Evolutionary conservation across 2,113 vertebrate species (phyloP).

Genomic region (Xyrauchen texanus): DNA sequence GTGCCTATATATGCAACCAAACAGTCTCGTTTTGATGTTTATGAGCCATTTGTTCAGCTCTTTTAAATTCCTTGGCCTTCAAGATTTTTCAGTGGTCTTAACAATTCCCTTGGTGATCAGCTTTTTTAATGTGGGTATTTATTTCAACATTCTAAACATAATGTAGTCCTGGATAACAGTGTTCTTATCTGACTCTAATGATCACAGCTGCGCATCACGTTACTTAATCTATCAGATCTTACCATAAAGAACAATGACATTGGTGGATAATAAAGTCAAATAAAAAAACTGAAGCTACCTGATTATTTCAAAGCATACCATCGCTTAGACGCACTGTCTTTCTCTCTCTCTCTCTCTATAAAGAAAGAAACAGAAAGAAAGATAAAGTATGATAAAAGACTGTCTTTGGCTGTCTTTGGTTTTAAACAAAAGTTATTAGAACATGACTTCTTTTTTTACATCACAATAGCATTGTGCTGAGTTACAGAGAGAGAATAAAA

Average conservation of each 20-base stretch:
- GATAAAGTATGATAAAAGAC: slow-evolving; percentile 39
- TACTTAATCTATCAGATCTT: slow-evolving; percentile 41
- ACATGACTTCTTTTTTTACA: slow-evolving; percentile 63
- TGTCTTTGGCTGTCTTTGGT: slow-evolving; percentile 65
- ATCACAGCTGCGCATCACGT: slow-evolving; percentile 24
- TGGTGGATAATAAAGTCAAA: slow-evolving; percentile 57
- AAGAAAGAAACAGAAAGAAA: neutral
- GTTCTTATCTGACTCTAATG: slow-evolving; percentile 50
- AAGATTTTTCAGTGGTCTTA: neutral
- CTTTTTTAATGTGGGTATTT: slow-evolving; percentile 58
- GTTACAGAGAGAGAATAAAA: slow-evolving; percentile 41
- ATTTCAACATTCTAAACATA: slow-evolving; percentile 55
- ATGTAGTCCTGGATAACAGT: slow-evolving; percentile 37
- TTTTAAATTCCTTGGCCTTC: slow-evolving; percentile 12
- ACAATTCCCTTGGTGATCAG: slow-evolving; percentile 38
- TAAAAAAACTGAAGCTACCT: slow-evolving; percentile 59
- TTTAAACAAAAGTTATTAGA: slow-evolving; percentile 66
- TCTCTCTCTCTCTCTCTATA: slow-evolving; percentile 26
- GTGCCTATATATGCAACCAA: neutral
- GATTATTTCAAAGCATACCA: slow-evolving; percentile 64
- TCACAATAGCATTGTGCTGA: slow-evolving; percentile 42
- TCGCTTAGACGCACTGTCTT: slow-evolving; percentile 50
- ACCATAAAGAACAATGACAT: slow-evolving; percentile 47
- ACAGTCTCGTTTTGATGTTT: neutral
- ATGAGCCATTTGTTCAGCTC: slow-evolving; percentile 5